A percentile compares a stretch with the other conserved stretches of the same genome.
These are phyloP conservation scores for Scrobipalpa atriplicella DNA, from an alignment of 2,888 invertebrate genomes.

Conservation along the genomic window DNA sequence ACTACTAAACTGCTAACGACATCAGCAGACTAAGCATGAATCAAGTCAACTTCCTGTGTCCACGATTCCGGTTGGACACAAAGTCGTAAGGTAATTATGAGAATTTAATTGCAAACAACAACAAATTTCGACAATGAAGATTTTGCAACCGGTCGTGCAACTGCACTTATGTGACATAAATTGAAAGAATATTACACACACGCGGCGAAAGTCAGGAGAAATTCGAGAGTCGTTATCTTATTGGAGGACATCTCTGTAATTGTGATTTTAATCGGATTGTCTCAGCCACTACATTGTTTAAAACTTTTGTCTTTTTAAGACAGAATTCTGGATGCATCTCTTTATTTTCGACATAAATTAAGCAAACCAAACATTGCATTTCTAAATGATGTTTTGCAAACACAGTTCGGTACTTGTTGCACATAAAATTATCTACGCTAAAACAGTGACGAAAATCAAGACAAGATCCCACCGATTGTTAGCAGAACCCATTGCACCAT, in stretches of 20 bases:
- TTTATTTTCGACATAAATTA: too few relatives aligned
- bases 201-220: conserved; percentile 63
- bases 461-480: too few relatives aligned
- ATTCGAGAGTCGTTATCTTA: conserved; percentile 49
- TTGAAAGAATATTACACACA: conserved; percentile 46
- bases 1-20: conserved; percentile 27
- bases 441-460: too few relatives aligned
- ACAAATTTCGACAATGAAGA: conserved; percentile 42
- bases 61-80: conserved; percentile 3
- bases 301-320: neutral
- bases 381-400: too few relatives aligned
- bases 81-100: conserved; percentile 36
- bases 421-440: too few relatives aligned
- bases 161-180: conserved; percentile 53
- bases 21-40: conserved; percentile 30
- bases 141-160: conserved; percentile 48
- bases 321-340: too few relatives aligned
- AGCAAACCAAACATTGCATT: too few relatives aligned
- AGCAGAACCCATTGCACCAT: too few relatives aligned
- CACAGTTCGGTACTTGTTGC: too few relatives aligned
- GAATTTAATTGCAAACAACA: conserved; percentile 43
- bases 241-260: conserved; percentile 32
- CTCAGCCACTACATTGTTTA: neutral
- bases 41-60: conserved; percentile 46
- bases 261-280: conserved; percentile 28